These are phyloP conservation scores for Thunnus thynnus DNA, from an alignment of 2,113 vertebrate genomes.

Conservation along the genomic window DNA sequence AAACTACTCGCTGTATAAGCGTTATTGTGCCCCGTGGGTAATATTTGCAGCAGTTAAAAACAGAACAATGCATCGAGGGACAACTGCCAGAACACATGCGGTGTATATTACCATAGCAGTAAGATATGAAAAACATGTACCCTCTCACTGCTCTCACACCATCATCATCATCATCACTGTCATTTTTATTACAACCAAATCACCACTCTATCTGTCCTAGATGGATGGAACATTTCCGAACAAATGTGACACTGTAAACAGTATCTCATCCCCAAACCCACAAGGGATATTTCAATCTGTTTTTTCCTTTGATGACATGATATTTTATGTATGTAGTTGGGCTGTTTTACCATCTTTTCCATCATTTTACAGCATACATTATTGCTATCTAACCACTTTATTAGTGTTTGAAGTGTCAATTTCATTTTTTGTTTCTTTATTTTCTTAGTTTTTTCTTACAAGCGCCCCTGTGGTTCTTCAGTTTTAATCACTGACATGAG, in stretches of 20 bases:
- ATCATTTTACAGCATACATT: neutral
- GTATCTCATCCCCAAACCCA: neutral
- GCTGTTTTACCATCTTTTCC: neutral
- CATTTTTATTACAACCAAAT: neutral
- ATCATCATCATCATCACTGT: neutral
- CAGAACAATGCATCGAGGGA: conserved; percentile 44
- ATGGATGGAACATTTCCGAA: neutral
- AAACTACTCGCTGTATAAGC: conserved; percentile 52
- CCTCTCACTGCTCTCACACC: neutral
- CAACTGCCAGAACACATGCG: conserved; percentile 23
- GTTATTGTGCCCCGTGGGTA: conserved; percentile 59
- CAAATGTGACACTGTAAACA: neutral
- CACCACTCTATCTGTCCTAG: neutral
- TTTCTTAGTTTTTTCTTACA: neutral
- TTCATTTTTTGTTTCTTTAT: neutral
- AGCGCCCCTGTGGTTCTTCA: neutral
- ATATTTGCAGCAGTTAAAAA: conserved; percentile 61
- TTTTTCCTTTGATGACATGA: neutral
- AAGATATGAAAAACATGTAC: conserved; percentile 28
- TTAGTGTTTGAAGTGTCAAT: neutral
- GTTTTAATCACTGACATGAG: conserved; percentile 32
- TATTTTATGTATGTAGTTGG: neutral
- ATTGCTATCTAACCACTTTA: neutral
- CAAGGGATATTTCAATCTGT: neutral
- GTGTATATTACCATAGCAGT: conserved; percentile 18